Base-by-base conservation (phyloP, 2,797 vertebrate genomes). In the Etheostoma perlongum region DNA sequence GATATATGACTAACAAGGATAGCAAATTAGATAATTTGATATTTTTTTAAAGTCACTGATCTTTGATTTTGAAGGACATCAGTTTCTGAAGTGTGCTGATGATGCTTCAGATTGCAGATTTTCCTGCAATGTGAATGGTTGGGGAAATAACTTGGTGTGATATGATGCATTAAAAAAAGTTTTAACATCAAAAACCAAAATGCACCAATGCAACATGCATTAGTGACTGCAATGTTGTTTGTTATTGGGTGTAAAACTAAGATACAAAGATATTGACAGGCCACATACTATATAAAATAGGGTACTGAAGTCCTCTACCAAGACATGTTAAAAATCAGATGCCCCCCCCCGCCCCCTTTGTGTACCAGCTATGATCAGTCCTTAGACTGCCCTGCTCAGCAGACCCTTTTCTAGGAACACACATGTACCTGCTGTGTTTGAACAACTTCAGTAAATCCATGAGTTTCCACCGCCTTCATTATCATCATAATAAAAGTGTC, bases 401-500 rank as follows among this genome's bases (percentile, higher is more conserved):
- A 57, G 83, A 81, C 77, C 82, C 67, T 84, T 74, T 68, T 75
- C 67, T 51, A 21, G 57, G 54, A 81, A 81, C 70, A 61, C 78
- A 58, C 79, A 55, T 68, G 75, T 76, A 81, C 68, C 72, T 68
- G 11, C 77, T 59, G 83, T 72, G 82, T 89, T 86, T 81, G 83
- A 89, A 86, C 76, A 83, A 83, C 83, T 78, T 60, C 79, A 81
- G 85, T 88, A 88, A 89, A 91, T 83, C 81, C 85, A 72, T 40
- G 79, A 51, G 83, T 84, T 84, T 88, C 82, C 62, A 36, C 80
- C 23, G 49, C 85, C 87, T 85, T 90, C 88, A 90, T 92, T 92
- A 92, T 85, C 90, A 92, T 93, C 90, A 89, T 85, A 90, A 91
- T 90, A 88, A 88, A 90, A 89, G 79, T 76, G 86, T 87, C 87